These are phyloP conservation scores for Amphipoea oculea DNA, from an alignment of 2,888 invertebrate species.

Conservation along the genomic window DNA sequence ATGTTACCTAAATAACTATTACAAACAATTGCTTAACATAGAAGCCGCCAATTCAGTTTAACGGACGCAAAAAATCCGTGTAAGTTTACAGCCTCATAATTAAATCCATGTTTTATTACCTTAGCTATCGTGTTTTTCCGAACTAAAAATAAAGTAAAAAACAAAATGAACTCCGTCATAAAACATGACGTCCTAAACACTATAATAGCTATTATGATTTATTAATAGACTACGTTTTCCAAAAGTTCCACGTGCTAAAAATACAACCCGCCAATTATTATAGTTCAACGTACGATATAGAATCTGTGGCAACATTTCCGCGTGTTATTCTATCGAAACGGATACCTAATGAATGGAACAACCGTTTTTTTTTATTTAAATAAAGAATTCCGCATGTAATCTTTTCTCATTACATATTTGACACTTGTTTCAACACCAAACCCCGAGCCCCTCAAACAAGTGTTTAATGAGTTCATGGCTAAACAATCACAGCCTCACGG, in stretches of 20 bases:
- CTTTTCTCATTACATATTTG: no score
- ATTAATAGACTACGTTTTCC: background rate
- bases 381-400: no score
- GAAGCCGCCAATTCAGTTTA: background rate
- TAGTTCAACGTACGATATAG: slow-evolving; percentile 42
- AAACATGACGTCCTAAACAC: background rate
- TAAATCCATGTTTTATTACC: background rate
- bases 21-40: background rate
- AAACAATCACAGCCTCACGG: no score
- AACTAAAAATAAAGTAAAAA: background rate
- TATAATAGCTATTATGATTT: background rate
- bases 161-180: background rate
- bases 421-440: no score
- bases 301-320: slow-evolving; percentile 29
- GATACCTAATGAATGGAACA: background rate
- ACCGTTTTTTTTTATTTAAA: background rate
- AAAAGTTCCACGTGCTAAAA: slow-evolving; percentile 28
- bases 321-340: background rate
- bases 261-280: slow-evolving; percentile 19
- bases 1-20: no score
- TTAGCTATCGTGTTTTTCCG: background rate
- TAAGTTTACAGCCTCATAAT: background rate
- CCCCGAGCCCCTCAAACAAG: no score
- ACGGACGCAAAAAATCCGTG: background rate
- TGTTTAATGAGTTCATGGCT: no score